Evolutionary conservation across 2,113 vertebrate species (phyloP).

Genomic region (Henicopernis longicauda): DNA sequence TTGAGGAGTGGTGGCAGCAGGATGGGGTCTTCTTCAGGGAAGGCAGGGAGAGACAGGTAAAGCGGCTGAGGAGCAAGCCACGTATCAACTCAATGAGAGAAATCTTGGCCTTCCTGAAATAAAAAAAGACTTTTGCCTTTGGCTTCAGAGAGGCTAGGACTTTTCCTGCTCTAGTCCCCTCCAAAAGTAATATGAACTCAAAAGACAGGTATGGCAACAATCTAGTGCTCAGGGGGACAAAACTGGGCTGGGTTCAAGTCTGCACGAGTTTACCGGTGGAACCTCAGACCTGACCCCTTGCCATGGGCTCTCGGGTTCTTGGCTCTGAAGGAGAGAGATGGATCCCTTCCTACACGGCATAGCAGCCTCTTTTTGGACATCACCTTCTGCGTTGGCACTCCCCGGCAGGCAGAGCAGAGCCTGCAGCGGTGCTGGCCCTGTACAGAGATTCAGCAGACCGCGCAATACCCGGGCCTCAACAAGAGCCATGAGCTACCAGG

Average conservation of each 20-base stretch:
- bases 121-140: neutral
- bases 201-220: neutral
- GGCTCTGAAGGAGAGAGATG: neutral
- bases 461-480: accelerated
- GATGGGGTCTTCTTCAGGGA: neutral
- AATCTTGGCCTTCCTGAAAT: neutral
- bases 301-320: accelerated
- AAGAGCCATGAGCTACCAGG: neutral
- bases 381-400: neutral
- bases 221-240: neutral
- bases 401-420: neutral
- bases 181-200: neutral
- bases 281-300: neutral
- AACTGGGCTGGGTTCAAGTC: neutral
- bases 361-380: neutral
- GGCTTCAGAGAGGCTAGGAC: neutral
- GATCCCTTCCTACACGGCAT: accelerated
- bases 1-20: neutral
- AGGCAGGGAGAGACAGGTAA: neutral
- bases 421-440: neutral
- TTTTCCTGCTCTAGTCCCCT: neutral
- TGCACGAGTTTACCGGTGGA: neutral
- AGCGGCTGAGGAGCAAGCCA: neutral
- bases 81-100: neutral
- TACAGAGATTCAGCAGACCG: neutral